Percentiles rank a stretch among this genome's conserved stretches.
Evolutionary conservation across 2,797 vertebrate genomes (phyloP).

Genomic region (Picus viridis): DNA sequence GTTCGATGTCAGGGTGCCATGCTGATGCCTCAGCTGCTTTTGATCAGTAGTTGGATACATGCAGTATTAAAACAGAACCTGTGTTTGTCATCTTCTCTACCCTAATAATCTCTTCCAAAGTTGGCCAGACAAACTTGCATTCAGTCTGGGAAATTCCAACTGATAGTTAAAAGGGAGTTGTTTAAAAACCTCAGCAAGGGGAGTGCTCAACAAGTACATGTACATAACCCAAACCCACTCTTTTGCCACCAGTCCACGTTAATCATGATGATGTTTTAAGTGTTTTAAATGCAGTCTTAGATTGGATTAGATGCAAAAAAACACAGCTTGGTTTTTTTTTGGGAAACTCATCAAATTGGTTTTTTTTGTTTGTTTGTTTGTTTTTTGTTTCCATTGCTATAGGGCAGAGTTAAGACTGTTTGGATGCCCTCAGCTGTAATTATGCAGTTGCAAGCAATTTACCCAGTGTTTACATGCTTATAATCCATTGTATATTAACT

Average conservation of each 20-base stretch:
- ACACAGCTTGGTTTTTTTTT: neutral
- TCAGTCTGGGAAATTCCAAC: neutral
- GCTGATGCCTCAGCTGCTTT: neutral
- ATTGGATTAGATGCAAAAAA: neutral
- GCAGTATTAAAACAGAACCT: neutral
- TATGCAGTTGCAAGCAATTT: slow-evolving; percentile 58
- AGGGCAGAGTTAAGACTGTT: slow-evolving; percentile 49
- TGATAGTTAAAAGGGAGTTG: neutral
- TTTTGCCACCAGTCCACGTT: neutral
- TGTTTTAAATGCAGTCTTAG: neutral
- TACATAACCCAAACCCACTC: neutral
- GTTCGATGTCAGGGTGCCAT: neutral
- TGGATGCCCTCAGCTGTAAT: slow-evolving; percentile 39
- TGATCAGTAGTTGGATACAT: neutral
- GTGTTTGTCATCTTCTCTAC: neutral
- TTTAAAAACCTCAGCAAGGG: neutral
- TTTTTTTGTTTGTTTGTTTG: slow-evolving; percentile 1
- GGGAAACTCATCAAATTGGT: neutral
- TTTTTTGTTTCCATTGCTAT: neutral
- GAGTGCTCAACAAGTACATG: neutral
- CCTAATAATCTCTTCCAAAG: neutral
- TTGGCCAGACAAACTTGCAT: neutral
- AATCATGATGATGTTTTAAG: neutral
- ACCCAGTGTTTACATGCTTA: slow-evolving; percentile 56
- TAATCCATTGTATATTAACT: slow-evolving; percentile 62